Percentiles rank a stretch among this genome's conserved stretches.
phyloP scores from a whole-genome alignment of 2,888 invertebrate species.

The Catocala fraxini region DNA sequence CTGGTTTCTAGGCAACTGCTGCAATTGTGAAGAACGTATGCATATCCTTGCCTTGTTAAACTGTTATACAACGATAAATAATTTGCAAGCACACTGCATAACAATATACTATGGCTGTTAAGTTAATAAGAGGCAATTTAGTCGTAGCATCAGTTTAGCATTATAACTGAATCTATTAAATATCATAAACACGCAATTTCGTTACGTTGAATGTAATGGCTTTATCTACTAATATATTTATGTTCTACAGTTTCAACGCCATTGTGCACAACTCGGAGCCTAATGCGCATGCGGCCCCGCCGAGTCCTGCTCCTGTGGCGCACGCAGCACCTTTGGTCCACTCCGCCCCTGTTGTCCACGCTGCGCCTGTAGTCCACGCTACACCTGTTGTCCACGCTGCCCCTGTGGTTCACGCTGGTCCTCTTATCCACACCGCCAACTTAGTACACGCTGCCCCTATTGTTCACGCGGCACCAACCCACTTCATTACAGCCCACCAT shows the following conservation, averaged over 20 bases:
- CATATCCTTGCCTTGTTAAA: conserved; percentile 44
- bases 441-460: conserved; percentile 43
- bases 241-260: conserved; percentile 77
- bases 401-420: conserved; percentile 51
- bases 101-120: conserved; percentile 39
- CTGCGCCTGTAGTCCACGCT: conserved; percentile 52
- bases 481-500: conserved; percentile 67
- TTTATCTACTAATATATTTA: conserved; percentile 20
- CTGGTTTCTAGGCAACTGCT: conserved; percentile 46
- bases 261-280: conserved; percentile 80
- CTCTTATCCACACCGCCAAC: conserved; percentile 38
- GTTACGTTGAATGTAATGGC: conserved; percentile 12
- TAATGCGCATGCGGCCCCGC: conserved; percentile 66
- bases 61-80: conserved; percentile 55
- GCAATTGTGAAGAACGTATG: conserved; percentile 48
- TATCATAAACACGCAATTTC: conserved; percentile 26
- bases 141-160: conserved; percentile 28
- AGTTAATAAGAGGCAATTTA: conserved; percentile 37
- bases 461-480: conserved; percentile 56
- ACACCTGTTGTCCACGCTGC: conserved; percentile 53
- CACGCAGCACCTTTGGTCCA: conserved; percentile 25
- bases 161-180: conserved; percentile 30
- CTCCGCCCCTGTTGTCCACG: conserved; percentile 38
- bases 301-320: conserved; percentile 47
- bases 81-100: conserved; percentile 47